Conservation (phyloP, 2,113 vertebrate species). For the Paraplagusia blochii region DNA sequence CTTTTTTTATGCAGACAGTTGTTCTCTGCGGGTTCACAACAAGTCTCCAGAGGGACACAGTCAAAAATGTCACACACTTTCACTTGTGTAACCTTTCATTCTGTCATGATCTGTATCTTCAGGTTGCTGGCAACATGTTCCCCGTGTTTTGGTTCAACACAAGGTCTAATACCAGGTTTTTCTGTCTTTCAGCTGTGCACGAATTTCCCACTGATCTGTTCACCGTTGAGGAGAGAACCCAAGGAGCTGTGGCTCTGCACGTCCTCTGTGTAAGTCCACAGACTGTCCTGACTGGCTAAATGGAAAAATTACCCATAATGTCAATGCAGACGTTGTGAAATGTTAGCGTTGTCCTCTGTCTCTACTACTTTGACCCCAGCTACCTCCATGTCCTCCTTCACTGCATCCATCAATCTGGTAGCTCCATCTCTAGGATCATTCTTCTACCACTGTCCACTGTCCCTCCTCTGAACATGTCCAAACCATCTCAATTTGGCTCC, state of each 20-base stretch:
- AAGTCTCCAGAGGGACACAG: conserved; percentile 24
- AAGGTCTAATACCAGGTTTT: conserved; percentile 34
- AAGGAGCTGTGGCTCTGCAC: conserved; percentile 88
- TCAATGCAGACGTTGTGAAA: too few relatives aligned
- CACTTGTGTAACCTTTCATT: neutral
- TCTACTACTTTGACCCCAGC: too few relatives aligned
- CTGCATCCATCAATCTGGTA: too few relatives aligned
- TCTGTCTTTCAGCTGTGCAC: conserved; percentile 81
- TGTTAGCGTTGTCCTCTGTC: too few relatives aligned
- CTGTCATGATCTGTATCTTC: too few relatives aligned
- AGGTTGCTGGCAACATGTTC: neutral
- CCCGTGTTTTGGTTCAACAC: neutral
- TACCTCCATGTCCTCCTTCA: too few relatives aligned
- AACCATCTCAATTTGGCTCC: too few relatives aligned
- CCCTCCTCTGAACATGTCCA: too few relatives aligned
- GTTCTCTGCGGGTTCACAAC: conserved; percentile 22
- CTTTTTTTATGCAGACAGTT: conserved; percentile 10
- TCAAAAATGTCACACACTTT: conserved; percentile 8
- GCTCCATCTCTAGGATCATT: too few relatives aligned
- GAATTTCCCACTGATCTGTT: conserved; percentile 93
- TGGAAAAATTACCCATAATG: too few relatives aligned
- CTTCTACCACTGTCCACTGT: too few relatives aligned
- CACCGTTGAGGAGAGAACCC: conserved; percentile 81
- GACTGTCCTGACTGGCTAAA: too few relatives aligned
- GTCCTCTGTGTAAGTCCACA: conserved; percentile 88